phyloP scores from a whole-genome alignment of 2,888 invertebrate genomes.

The Lasioglossum marginatum region DNA sequence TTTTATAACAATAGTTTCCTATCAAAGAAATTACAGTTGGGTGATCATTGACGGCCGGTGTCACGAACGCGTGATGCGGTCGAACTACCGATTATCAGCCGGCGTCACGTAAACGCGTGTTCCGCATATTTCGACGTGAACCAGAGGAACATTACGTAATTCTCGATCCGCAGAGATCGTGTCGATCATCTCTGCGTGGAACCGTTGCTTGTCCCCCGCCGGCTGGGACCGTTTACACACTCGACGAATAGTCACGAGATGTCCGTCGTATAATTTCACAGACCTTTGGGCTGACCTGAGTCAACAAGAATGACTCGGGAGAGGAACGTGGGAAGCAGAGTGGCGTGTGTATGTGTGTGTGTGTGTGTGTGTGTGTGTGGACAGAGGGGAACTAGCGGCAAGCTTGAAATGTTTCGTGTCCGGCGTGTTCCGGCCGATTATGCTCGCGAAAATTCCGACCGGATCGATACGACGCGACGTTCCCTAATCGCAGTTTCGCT shows the following conservation, averaged over 20 bases:
- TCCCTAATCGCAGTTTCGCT: neutral
- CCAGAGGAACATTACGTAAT: constrained; percentile 33
- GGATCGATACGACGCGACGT: constrained; percentile 1
- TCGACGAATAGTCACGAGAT: constrained; percentile 65
- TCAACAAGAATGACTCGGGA: constrained; percentile 64
- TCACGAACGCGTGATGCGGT: neutral
- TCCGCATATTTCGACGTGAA: neutral
- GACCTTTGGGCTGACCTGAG: constrained; percentile 72
- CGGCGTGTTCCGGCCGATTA: neutral
- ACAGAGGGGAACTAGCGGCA: constrained; percentile 44
- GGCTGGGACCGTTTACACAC: constrained; percentile 48
- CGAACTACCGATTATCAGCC: neutral
- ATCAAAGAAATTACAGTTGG: neutral
- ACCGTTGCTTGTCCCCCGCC: constrained; percentile 48
- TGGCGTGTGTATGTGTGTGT: constrained; percentile 62
- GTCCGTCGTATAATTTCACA: constrained; percentile 70
- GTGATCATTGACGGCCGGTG: neutral
- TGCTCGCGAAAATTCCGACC: constrained; percentile 3
- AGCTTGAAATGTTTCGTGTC: constrained; percentile 52
- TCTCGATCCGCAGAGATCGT: constrained; percentile 34
- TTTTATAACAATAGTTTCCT: neutral
- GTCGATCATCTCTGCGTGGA: constrained; percentile 36
- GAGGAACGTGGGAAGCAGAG: constrained; percentile 69
- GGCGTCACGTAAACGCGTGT: neutral
- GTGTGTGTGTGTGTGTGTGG: constrained; percentile 65